phyloP scores from a whole-genome alignment of 2,113 vertebrate species.

The Esox niger region DNA sequence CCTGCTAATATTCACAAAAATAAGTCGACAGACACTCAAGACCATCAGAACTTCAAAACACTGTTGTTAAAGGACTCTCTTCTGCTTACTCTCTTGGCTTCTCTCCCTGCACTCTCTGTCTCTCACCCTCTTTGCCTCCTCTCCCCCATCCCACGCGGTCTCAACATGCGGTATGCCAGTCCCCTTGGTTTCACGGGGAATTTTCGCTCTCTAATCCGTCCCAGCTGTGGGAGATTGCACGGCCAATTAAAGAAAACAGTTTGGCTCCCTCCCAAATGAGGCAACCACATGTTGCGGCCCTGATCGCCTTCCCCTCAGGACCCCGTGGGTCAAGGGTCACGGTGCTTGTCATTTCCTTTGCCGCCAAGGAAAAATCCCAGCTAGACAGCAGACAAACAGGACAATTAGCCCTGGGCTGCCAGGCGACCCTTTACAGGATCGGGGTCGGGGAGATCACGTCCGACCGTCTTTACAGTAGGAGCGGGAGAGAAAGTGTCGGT shows the following conservation, averaged over 20 bases:
- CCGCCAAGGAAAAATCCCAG: constrained; percentile 49
- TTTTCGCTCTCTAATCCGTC: constrained; percentile 79
- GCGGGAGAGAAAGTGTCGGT: constrained; percentile 29
- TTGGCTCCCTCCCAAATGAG: constrained; percentile 77
- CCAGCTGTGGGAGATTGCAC: constrained; percentile 81
- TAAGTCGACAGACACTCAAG: no score
- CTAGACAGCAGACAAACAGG: constrained; percentile 34
- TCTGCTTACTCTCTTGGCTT: not conserved
- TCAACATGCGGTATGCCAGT: constrained; percentile 35
- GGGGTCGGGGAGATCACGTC: not conserved
- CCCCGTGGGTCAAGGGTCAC: constrained; percentile 70
- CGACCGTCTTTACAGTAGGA: not conserved
- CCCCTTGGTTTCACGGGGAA: constrained; percentile 69
- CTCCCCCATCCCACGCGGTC: not conserved
- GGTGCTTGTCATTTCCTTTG: constrained; percentile 82
- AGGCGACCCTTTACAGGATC: not conserved
- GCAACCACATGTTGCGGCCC: constrained; percentile 81
- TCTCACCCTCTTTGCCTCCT: constrained; percentile 17
- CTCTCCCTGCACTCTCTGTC: constrained; percentile 5
- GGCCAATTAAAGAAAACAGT: constrained; percentile 81
- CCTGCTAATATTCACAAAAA: no score
- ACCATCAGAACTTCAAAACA: no score
- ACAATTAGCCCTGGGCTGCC: constrained; percentile 31
- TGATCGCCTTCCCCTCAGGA: constrained; percentile 59
- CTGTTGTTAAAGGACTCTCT: no score